Percentiles rank a stretch among this genome's conserved stretches.
Conservation (phyloP, 2,888 invertebrate genomes). For the Erebia ligea region DNA sequence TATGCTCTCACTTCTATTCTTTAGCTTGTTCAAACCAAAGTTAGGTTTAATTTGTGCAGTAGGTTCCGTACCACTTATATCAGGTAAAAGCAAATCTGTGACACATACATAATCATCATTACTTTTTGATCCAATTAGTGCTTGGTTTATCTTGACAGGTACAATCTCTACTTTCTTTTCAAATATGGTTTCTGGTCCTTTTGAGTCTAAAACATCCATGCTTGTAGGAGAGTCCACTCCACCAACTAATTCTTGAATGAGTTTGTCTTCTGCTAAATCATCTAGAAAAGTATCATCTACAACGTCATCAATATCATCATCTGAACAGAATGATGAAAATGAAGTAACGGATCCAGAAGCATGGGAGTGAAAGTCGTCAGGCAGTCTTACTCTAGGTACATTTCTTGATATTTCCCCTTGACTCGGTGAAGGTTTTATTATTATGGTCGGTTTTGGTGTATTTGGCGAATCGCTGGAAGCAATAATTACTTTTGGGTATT, state of each 20-base stretch:
- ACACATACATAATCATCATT: slow-evolving; percentile 71
- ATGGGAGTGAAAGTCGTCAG: slow-evolving; percentile 72
- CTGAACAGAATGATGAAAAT: slow-evolving; percentile 69
- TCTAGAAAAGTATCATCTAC: slow-evolving; percentile 59
- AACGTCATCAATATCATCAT: slow-evolving; percentile 63
- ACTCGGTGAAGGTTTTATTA: slow-evolving; percentile 83
- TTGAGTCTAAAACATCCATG: slow-evolving; percentile 67
- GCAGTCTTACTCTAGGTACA: slow-evolving; percentile 78
- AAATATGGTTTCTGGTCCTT: slow-evolving; percentile 70
- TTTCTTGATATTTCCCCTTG: slow-evolving; percentile 62
- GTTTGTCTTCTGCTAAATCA: slow-evolving; percentile 69
- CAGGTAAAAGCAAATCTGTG: slow-evolving; percentile 69
- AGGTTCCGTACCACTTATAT: slow-evolving; percentile 60
- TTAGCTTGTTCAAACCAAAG: slow-evolving; percentile 71
- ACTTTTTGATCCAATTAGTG: slow-evolving; percentile 54
- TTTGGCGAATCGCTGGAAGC: slow-evolving; percentile 73
- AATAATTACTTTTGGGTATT: slow-evolving; percentile 78
- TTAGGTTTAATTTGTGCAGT: slow-evolving; percentile 77
- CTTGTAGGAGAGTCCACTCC: slow-evolving; percentile 72
- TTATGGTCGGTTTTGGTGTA: slow-evolving; percentile 82
- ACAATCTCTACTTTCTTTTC: slow-evolving; percentile 75
- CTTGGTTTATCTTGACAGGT: slow-evolving; percentile 69
- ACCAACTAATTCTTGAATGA: slow-evolving; percentile 74
- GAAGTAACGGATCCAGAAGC: slow-evolving; percentile 62
- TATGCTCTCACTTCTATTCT: slow-evolving; percentile 74